phyloP scores from a whole-genome alignment of 2,797 vertebrate genomes.

The Nannoperca obscura region DNA sequence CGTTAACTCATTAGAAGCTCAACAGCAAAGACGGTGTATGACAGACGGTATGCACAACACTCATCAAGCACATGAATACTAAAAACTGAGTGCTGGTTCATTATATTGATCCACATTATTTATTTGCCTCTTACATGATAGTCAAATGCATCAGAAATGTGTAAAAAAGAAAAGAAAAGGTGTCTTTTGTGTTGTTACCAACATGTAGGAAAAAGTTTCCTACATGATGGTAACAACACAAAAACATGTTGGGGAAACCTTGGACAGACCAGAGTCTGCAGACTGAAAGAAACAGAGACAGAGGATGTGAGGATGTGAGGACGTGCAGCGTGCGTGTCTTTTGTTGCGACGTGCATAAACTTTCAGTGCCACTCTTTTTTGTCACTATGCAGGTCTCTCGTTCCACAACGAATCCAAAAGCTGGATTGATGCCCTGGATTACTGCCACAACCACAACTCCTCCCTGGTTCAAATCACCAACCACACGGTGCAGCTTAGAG shows the following conservation, averaged over 20 bases:
- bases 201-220: too few species aligned
- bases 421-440: slow-evolving; percentile 35
- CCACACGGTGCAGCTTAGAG: fast-evolving
- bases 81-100: neutral
- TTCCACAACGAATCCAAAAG: fast-evolving
- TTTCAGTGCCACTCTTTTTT: neutral
- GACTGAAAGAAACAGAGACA: too few species aligned
- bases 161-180: too few species aligned
- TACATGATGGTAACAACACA: too few species aligned
- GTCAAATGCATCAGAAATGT: too few species aligned
- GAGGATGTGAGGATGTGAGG: too few species aligned
- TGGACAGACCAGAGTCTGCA: too few species aligned
- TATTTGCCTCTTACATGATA: neutral
- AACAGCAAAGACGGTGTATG: too few species aligned
- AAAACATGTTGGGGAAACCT: too few species aligned
- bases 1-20: too few species aligned
- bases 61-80: neutral
- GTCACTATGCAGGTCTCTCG: fast-evolving
- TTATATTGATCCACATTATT: neutral
- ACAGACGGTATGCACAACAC: too few species aligned
- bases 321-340: neutral
- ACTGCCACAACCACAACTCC: fast-evolving
- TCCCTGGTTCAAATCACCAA: slow-evolving; percentile 13
- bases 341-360: neutral
- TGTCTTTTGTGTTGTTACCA: too few species aligned